These are phyloP conservation scores for Cephonodes hylas DNA, from an alignment of 2,888 invertebrate genomes.

Conservation along the genomic window DNA sequence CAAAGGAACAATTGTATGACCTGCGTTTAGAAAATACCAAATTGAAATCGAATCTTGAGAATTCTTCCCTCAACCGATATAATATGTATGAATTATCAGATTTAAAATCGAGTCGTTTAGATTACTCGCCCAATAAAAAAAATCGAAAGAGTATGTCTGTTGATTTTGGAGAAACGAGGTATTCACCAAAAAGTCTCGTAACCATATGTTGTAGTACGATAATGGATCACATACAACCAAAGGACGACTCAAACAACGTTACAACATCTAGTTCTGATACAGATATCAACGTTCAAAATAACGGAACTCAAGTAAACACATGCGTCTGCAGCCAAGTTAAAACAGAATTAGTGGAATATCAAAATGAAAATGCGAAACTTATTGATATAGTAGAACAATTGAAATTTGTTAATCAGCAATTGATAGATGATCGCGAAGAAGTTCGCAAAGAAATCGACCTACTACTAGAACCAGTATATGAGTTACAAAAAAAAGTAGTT, in stretches of 20 bases:
- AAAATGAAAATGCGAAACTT: constrained; percentile 46
- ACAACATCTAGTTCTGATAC: constrained; percentile 31
- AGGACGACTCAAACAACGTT: constrained; percentile 35
- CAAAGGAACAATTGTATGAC: constrained; percentile 47
- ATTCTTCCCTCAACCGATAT: neutral
- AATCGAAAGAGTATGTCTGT: neutral
- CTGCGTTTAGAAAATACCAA: constrained; percentile 48
- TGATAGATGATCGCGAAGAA: constrained; percentile 54
- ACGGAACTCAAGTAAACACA: constrained; percentile 21
- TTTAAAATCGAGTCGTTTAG: neutral
- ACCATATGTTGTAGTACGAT: constrained; percentile 62
- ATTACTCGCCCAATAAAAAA: neutral
- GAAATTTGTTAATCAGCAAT: constrained; percentile 40
- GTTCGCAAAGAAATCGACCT: constrained; percentile 52
- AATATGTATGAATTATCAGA: neutral
- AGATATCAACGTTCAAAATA: constrained; percentile 22
- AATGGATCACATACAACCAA: constrained; percentile 44
- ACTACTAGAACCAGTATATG: constrained; percentile 52
- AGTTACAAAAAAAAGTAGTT: constrained; percentile 63
- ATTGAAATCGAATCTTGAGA: constrained; percentile 34
- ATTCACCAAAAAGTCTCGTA: constrained; percentile 57
- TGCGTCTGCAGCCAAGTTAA: constrained; percentile 41
- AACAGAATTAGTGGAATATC: constrained; percentile 30
- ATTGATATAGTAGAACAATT: constrained; percentile 37
- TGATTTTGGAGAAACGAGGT: constrained; percentile 25